Conservation (phyloP, 2,797 vertebrate genomes). For the Cephalopachus bancanus region DNA sequence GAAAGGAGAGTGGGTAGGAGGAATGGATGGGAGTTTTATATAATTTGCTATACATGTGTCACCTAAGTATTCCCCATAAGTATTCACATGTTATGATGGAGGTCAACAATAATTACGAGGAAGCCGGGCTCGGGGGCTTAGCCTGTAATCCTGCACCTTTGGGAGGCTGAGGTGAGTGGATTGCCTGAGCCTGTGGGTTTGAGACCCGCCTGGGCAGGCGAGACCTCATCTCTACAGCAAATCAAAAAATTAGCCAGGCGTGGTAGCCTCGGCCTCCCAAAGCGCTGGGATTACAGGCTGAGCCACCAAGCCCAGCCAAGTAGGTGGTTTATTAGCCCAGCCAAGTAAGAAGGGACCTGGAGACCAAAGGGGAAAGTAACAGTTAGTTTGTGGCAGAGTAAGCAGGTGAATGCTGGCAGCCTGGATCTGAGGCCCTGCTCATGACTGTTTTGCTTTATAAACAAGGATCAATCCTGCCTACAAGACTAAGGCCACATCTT, state of each 20-base stretch:
- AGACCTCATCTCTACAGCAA: no score
- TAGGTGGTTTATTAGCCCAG: not conserved
- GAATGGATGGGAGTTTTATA: not conserved
- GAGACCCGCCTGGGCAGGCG: no score
- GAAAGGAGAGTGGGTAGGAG: not conserved
- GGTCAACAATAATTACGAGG: not conserved
- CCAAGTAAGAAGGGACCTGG: no score
- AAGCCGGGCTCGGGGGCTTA: no score
- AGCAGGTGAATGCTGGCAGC: fast-evolving
- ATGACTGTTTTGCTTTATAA: not conserved
- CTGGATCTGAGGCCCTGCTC: not conserved
- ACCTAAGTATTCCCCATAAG: not conserved
- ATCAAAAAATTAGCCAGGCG: no score
- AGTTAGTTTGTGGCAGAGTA: not conserved
- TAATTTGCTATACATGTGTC: not conserved
- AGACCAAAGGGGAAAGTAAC: no score
- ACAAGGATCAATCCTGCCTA: not conserved
- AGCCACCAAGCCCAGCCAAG: not conserved
- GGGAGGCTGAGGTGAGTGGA: no score
- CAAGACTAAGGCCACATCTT: not conserved
- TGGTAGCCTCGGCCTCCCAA: no score
- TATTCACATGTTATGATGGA: not conserved
- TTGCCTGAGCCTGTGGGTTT: no score
- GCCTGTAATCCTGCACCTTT: no score
- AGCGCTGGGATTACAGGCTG: no score